Evolutionary conservation across 2,888 invertebrate species (phyloP), one percentile per base, ranked within the genome.

Genomic region (Ophion costatus): DNA sequence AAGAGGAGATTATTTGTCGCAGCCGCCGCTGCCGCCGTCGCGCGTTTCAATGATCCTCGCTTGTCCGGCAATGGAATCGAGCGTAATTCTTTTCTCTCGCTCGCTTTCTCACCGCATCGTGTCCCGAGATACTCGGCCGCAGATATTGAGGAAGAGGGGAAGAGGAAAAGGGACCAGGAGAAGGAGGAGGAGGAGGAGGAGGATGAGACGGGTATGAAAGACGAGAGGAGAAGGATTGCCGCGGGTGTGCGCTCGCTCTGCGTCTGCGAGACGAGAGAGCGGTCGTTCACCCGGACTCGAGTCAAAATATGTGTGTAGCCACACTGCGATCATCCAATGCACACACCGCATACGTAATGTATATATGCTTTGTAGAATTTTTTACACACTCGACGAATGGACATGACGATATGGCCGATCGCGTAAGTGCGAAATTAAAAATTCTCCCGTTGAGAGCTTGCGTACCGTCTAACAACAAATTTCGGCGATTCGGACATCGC

Each of bases 251-350:
- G 63, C 24, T 61, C 64, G 24, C 75, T 51, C 14, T 71, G 80
- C n/a, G n/a, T 83, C 70, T 75, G 75, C 51, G 66, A 51, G 80
- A 57, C 76, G 56, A 64, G 66, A 70, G 83, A 64, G 66, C 64
- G 83, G 83, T 83, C 83, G 80, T 83, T 83, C 80, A 83, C 83
- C 83, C 83, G 76, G 64, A 63, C 76, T 80, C 76, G 64, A 63
- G 70, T 80, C 76, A 45, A 24, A 64, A 56, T 56, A 51, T 71
- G 5, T 74, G 42, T 59, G 22, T 70, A 29, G 14, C 22, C 17
- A 22, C 4, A 70, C 17, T 17, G 33, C 7, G 63, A 70, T 42
- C 63, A 74, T 66, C 76, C 64, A 71, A 82, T 61, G 29, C 57
- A 77, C 70, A 63, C 61, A 45, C 10, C 70, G 61, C 45, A 51